These are phyloP conservation scores for Pocillopora grandis DNA, from an alignment of 92 coral and sea anemone genomes.

Conservation along the genomic window DNA sequence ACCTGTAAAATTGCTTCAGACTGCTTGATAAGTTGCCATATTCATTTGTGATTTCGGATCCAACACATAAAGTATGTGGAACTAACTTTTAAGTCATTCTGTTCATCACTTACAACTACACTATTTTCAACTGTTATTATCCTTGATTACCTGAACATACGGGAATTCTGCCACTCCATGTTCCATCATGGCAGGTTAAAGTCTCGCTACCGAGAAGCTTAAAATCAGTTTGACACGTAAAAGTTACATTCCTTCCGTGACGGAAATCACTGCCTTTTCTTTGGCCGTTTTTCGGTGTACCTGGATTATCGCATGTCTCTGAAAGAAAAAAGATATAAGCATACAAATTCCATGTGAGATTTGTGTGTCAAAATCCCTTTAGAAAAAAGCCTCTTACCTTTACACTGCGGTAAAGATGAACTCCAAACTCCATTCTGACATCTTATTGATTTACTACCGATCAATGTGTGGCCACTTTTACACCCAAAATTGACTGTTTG, in stretches of 20 bases:
- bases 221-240: background rate
- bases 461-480: conserved; percentile 30
- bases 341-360: no score
- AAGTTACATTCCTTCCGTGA: background rate
- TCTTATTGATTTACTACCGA: conserved; percentile 37
- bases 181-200: background rate
- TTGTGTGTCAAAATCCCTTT: no score
- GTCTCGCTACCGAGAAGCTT: background rate
- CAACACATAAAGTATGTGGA: no score
- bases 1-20: no score
- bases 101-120: no score
- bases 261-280: background rate
- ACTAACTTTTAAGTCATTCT: no score
- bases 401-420: conserved; percentile 58
- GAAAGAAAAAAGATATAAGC: background rate
- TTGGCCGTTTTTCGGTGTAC: background rate
- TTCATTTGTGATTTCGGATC: no score
- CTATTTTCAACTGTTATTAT: no score
- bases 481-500: conserved; percentile 36
- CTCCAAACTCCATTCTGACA: conserved; percentile 78
- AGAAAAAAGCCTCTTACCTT: conserved; percentile 40
- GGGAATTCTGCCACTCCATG: background rate
- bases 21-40: no score
- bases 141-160: background rate
- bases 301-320: background rate